Base-by-base conservation (phyloP, 1,140 invertebrate species). In the Cydia fagiglandana region DNA sequence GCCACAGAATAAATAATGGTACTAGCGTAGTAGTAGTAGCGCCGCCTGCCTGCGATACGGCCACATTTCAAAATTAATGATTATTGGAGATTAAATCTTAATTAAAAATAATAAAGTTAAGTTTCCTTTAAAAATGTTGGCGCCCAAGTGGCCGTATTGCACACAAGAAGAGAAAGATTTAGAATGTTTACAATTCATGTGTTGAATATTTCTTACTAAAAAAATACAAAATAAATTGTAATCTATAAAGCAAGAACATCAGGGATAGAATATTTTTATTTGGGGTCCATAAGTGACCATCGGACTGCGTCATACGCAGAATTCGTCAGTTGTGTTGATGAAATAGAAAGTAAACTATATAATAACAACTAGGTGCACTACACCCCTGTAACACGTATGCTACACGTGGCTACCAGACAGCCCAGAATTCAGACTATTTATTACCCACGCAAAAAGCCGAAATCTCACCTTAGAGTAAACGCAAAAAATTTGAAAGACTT, bases 381-480 rank as follows among this genome's bases (percentile, higher is more conserved):
- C 66, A 38, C 30, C n/a, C 34, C 28, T 24, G 56, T 61, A 24
- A 73, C 73, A 73, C 41, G 47, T 73, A 53, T 50, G 77, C 82
- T 81, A 79, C 83, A 86, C 86, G 88, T 87, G 86, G 82, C 66
- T 74, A 76, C 75, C 68, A 75, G 75, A 79, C 77, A 64, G 64
- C 75, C 61, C 45, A 61, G 56, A 61, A 5, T 61, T 61, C 10
- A 38, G 34, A 70, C 66, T 75, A 64, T 81, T 84, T 80, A 78
- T 81, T 77, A 80, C 81, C 77, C 75, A 61, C 61, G 77, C 79
- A 75, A 78, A 83, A 83, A 74, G 81, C 80, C 79, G 83, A 80
- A 79, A 75, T 47, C 82, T 83, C 85, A 91, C 90, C 90, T 90
- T 82, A 85, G 84, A 86, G 76, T 87, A 86, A 83, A 76, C 84